Evolutionary conservation across 64 coral and sea anemone genomes (phyloP).

Genomic region (Stylophora pistillata): DNA sequence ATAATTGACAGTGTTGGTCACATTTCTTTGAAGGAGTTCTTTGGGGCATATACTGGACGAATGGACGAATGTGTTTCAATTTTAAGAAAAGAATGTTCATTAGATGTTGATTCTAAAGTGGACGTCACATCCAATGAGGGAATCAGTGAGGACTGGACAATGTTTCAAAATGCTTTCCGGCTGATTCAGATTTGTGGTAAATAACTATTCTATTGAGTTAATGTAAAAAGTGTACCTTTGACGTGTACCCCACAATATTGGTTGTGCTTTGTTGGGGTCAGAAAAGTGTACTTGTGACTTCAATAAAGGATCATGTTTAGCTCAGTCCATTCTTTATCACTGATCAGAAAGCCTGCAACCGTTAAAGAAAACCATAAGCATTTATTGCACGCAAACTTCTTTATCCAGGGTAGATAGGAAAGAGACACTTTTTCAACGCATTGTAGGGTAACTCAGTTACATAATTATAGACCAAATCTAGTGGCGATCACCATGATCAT

Average conservation of each 20-base stretch:
- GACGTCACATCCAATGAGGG: constrained; percentile 27
- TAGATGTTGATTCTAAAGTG: constrained; percentile 62
- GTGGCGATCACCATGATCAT: no score
- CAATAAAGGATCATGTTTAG: no score
- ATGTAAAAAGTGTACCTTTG: no score
- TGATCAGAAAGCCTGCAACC: no score
- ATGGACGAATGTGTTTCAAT: constrained; percentile 76
- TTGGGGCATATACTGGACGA: constrained; percentile 77
- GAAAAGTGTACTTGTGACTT: not conserved
- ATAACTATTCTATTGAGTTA: not conserved
- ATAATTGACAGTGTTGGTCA: not conserved
- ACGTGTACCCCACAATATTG: no score
- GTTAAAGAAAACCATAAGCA: no score
- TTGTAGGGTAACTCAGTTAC: no score
- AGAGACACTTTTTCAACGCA: no score
- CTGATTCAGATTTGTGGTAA: constrained; percentile 94
- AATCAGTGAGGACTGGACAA: constrained; percentile 81
- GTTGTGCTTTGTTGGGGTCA: not conserved
- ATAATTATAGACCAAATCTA: no score
- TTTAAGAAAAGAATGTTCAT: constrained; percentile 65
- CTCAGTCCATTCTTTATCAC: no score
- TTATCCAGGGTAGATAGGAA: no score
- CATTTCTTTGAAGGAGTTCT: constrained; percentile 59
- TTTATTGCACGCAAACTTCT: not conserved
- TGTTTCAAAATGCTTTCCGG: constrained; percentile 90